Conservation (phyloP, 37 sponge, comb jelly and placozoan species). For the Theonella swinhoei region DNA sequence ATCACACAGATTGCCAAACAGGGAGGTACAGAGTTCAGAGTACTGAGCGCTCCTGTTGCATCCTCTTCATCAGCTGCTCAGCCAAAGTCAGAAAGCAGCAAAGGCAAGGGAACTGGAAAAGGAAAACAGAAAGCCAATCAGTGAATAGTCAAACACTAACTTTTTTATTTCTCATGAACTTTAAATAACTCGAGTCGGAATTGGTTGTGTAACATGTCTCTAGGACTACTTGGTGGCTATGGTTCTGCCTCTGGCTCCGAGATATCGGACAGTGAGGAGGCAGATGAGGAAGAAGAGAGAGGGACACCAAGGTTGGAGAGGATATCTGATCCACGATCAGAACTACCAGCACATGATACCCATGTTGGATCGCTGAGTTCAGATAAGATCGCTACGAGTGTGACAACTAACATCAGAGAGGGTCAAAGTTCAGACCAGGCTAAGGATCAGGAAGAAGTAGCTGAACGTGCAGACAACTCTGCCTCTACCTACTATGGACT, state of each 20-base stretch:
- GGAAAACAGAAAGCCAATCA: no score
- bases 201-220: constrained; percentile 46
- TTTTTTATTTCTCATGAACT: no score
- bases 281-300: not conserved
- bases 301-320: not conserved
- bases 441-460: not conserved
- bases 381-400: not conserved
- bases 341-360: no score
- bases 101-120: not conserved
- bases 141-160: not conserved
- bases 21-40: constrained; percentile 47
- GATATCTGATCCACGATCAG: no score
- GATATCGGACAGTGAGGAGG: constrained; percentile 10
- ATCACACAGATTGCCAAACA: constrained; percentile 28
- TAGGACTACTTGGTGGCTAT: constrained; percentile 47
- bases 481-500: not conserved
- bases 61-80: not conserved
- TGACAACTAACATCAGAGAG: not conserved
- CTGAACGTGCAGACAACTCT: not conserved
- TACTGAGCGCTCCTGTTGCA: not conserved
- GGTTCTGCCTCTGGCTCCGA: constrained; percentile 30
- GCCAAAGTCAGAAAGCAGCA: not conserved
- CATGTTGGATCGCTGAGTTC: not conserved
- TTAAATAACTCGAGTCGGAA: no score
- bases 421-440: not conserved